phyloP scores from a whole-genome alignment of 2,797 vertebrate genomes.

The Alectoris magna region DNA sequence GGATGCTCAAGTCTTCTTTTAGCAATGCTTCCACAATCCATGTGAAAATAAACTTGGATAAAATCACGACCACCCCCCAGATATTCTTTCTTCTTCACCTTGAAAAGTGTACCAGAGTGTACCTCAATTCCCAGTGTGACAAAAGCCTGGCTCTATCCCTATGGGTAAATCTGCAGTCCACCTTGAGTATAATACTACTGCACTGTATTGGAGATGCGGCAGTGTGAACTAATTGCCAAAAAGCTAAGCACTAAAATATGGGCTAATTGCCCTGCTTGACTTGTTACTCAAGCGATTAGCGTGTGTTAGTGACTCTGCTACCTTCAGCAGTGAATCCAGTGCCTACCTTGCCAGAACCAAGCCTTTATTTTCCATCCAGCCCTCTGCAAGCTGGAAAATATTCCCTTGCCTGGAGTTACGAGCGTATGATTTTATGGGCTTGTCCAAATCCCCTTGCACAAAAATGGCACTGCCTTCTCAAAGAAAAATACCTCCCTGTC shows the following conservation, averaged over 20 bases:
- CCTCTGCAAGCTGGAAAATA: neutral
- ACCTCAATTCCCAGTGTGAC: neutral
- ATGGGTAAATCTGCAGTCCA: neutral
- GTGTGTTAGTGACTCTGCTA: neutral
- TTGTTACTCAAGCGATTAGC: neutral
- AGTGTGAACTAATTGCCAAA: neutral
- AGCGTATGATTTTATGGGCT: neutral
- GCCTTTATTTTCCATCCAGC: neutral
- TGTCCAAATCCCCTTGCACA: neutral
- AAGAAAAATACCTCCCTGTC: neutral
- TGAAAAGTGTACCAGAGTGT: neutral
- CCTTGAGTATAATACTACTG: neutral
- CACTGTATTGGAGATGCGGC: neutral
- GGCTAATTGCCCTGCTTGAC: neutral
- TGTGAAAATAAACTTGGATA: neutral
- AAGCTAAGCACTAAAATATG: neutral
- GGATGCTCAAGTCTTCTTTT: neutral
- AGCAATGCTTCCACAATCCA: neutral
- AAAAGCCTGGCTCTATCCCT: neutral
- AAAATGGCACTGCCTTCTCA: neutral
- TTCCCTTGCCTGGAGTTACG: neutral
- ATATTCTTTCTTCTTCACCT: neutral
- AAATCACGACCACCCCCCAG: neutral
- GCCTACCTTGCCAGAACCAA: neutral
- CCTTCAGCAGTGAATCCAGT: neutral